Evolutionary conservation across 2,888 invertebrate genomes (phyloP), one percentile per base, ranked within the genome.

Genomic region (Trisateles emortualis): DNA sequence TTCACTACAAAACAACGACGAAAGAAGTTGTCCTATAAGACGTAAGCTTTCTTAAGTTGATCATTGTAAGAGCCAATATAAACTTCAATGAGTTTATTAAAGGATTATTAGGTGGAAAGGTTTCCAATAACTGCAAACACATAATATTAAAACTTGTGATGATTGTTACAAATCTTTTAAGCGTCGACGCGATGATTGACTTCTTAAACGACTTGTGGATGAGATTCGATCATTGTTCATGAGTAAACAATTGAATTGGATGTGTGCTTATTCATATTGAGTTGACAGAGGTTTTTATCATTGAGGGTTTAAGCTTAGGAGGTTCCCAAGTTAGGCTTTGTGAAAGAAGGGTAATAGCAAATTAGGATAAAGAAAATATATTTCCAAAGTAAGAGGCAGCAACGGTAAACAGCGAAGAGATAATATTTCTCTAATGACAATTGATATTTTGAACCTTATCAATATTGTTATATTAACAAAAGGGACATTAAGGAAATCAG

Each of bases 211-310:
- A 42, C 11, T 17, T 32, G 38, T 16, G 19, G 50, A 43, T 51
- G 39, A 26, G 51, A 51, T 45, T 51, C 51, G 17, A 51, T 51
- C 44, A 51, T 51, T 51, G 51, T 45, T 45, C 51, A 26, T 39
- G 33, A 51, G 44, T 44, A 39, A 45, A 51, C 51, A 51, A 51
- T 51, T 51, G 43, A 45, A 45, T 51, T 51, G 44, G 33, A 45
- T 33, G 17, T 32, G 16, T 17, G 14, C 32, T 30, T 19, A 43
- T 22, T 36, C 22, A 30, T 11, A 39, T 30, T 19, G 39, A 48
- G 35, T 43, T 35, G 19, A 38, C 38, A 17, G 14, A 11, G n/a
- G 11, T 14, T 32, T 39, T 39, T 22, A 39, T 39, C 17, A 36
- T 17, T 17, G 16, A n/a, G 5, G 3, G 36, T 1, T 36, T n/a